These are phyloP conservation scores for Cynaeus angustus DNA, from an alignment of 2,888 invertebrate species.

Conservation along the genomic window DNA sequence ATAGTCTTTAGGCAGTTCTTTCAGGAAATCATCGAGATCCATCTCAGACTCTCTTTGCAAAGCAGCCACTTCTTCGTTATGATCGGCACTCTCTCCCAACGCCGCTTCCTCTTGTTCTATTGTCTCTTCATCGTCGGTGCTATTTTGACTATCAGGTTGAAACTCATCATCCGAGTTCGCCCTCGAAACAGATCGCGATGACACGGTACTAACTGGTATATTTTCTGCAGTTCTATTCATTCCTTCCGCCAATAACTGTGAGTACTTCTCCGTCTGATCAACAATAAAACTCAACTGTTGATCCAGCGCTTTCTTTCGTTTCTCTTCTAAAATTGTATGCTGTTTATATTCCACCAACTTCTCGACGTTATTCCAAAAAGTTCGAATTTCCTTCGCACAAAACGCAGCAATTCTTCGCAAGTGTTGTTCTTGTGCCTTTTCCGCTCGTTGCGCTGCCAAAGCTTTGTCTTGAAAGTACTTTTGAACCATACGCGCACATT, in stretches of 20 bases:
- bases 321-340: slow-evolving; percentile 93
- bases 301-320: slow-evolving; percentile 94
- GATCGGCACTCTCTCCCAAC: slow-evolving; percentile 75
- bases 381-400: slow-evolving; percentile 93
- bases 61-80: slow-evolving; percentile 86
- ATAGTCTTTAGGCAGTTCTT: slow-evolving; percentile 87
- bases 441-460: slow-evolving; percentile 89
- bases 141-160: slow-evolving; percentile 83
- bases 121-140: slow-evolving; percentile 94
- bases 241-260: slow-evolving; percentile 90
- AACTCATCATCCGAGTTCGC: slow-evolving; percentile 83
- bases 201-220: slow-evolving; percentile 70
- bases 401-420: slow-evolving; percentile 90
- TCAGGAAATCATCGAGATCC: slow-evolving; percentile 90
- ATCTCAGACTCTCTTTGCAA: slow-evolving; percentile 92
- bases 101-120: slow-evolving; percentile 87
- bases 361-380: slow-evolving; percentile 97
- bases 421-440: slow-evolving; percentile 92
- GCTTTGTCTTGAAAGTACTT: slow-evolving; percentile 95
- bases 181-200: slow-evolving; percentile 72
- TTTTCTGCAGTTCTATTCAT: slow-evolving; percentile 76
- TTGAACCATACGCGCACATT: slow-evolving; percentile 92
- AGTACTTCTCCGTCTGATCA: slow-evolving; percentile 98
- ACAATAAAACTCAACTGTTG: slow-evolving; percentile 98
- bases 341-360: slow-evolving; percentile 97